Base-by-base conservation (phyloP, 2,113 vertebrate species). In the Petrocephalus microphthalmus region DNA sequence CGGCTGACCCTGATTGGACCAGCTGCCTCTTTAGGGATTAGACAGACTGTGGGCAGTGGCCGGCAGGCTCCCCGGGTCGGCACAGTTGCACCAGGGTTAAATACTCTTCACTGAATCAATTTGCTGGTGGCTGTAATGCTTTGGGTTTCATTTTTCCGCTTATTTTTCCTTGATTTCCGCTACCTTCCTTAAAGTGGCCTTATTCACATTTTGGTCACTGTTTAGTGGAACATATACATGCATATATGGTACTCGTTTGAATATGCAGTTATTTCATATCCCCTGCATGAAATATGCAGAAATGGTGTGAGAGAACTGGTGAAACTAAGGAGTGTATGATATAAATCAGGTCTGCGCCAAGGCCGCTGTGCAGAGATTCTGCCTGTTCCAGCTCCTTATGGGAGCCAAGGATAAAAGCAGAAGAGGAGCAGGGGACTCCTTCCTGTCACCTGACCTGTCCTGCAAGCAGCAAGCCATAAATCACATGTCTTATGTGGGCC, bases 271-370 rank as follows among this genome's bases (percentile, higher is more conserved):
- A 11, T 29, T 85, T 37, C 2, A 3, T 20, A 33, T 56, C 49
- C 51, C 2, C n/a, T 54, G 13, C 25, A 85, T 53, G 29, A 29
- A 56, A 19, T 85, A 85, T 37, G 29, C 67, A 37, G 13, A 64
- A 64, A 25, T 64, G 57, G 33, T 71, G 13, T 37, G 84, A 53
- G 84, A 54, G n/a, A 54, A 25, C 17, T 53, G 84, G 52, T 33
- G 25, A 49, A 51, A 85, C 25, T 20, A n/a, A 53, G 84, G 84
- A 13, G 0, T 17, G 17, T 29, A 54, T n/a, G 29, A 85, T 37
- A 85, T 85, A 85, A 85, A 85, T 85, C 84, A 85, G 33, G 15
- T 15, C 84, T 56, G 49, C 15, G 20, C 52, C 25, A 37, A 85
- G 17, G 13, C 84, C 52, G 25, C 17, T 54, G 51, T 85, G 25